Percentiles rank a stretch among this genome's conserved stretches.
These are phyloP conservation scores for Eupithecia abbreviata DNA, from an alignment of 2,888 invertebrate species.

Conservation along the genomic window DNA sequence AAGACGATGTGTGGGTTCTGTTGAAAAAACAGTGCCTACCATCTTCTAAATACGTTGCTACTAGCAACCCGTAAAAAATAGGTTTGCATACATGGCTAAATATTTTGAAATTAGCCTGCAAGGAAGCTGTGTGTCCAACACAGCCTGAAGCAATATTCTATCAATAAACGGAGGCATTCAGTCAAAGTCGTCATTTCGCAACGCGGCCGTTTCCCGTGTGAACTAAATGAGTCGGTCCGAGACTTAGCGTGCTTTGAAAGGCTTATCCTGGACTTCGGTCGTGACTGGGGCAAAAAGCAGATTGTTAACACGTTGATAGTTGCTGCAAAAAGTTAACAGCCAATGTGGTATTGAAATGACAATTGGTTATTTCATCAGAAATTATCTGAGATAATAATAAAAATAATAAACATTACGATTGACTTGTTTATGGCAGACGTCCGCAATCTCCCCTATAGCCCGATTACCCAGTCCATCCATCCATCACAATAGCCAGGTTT, in stretches of 20 bases:
- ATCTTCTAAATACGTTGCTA: too few species aligned
- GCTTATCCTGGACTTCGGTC: conserved; percentile 2
- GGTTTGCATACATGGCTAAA: too few species aligned
- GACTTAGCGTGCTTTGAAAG: conserved; percentile 3
- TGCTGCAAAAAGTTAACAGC: neutral
- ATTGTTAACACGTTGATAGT: neutral
- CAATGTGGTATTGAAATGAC: neutral
- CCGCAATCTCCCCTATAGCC: too few species aligned
- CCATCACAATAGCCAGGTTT: too few species aligned
- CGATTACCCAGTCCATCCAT: too few species aligned
- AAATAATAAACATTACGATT: too few species aligned
- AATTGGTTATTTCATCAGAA: neutral
- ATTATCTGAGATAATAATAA: too few species aligned
- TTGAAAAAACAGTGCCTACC: too few species aligned
- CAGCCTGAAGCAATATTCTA: conserved; percentile 3
- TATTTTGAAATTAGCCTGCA: neutral
- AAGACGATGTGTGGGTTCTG: too few species aligned
- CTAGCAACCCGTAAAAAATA: too few species aligned
- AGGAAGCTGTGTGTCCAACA: neutral
- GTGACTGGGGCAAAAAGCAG: neutral
- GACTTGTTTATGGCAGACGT: too few species aligned
- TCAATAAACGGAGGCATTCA: conserved; percentile 8
- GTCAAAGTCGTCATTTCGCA: conserved; percentile 11
- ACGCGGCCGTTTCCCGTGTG: conserved; percentile 27
- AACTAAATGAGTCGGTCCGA: conserved; percentile 12